Base-by-base conservation (phyloP, 2,113 vertebrate genomes). In the Larimichthys polyactis region DNA sequence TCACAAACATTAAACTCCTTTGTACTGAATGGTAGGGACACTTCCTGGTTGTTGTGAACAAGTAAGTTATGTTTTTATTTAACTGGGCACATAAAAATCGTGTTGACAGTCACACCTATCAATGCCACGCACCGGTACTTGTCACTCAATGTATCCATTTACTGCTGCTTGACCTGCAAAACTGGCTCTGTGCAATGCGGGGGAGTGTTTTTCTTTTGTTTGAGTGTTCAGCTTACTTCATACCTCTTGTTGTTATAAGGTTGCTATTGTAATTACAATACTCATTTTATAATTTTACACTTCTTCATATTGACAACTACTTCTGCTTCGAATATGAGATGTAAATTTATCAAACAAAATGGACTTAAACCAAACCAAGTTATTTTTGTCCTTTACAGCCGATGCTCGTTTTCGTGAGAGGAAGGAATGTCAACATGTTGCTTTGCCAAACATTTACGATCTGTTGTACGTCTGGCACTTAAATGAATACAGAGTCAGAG, bases 101-200 rank as follows among this genome's bases (percentile, higher is more conserved):
- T 1, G 3, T 2, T 11, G 17, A 5, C 3, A 2, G 52, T 27
- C 69, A 27, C 60, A 10, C 49, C 77, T 65, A 16, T 63, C 4
- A 44, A 2, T 0, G 19, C 6, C 11, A 22, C 0, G 0, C 4
- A 32, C 0, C 19, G 14, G 10, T n/a, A 5, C 2, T 20, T 14
- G 48, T 36, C 11, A 5, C 1, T 20, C 32, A 6, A 11, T 4
- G 20, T 16, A 16, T 69, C 27, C 4, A 17, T 1, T 2, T 4
- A 12, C 19, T 71, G 52, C 4, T 12, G 19, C 11, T 58, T 36
- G 14, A 59, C 76, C 32, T 62, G 79, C 7, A 1, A 0, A 74
- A 68, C 71, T 0, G 63, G 78, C 22, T 51, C 8, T 8, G 43
- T 0, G 11, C 0, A 5, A 20, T 0, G 8, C 1, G 24, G 20